Base-by-base conservation (phyloP, 2,113 vertebrate genomes). In the Gulo gulo region DNA sequence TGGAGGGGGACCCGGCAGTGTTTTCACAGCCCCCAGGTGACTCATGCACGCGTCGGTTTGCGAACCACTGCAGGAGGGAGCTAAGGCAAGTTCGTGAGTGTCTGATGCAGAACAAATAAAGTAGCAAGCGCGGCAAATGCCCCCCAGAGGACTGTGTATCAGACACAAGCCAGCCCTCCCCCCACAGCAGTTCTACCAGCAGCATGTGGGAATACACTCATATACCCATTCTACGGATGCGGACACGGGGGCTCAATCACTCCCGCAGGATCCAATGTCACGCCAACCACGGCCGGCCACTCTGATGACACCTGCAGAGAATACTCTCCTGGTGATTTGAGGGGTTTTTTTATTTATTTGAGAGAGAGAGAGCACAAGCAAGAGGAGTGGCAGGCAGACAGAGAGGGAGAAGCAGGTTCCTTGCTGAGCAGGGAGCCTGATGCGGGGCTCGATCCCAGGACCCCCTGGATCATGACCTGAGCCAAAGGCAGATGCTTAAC, bases 211-310 rank as follows among this genome's bases (percentile, higher is more conserved):
- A 79, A 24, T 11, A n/a, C n/a, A 39, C 16, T 12, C 23, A n/a
- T n/a, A 7, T 6, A 73, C 85, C 52, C 63, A 47, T 73, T 34
- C 36, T 8, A 45, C 0, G 8, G 93, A 63, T 13, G 36, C 34
- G 45, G 12, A 71, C 47, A 26, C 18, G 1, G 71, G 79, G 85
- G 87, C 23, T 42, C 69, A 39, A 42, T 24, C n/a, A 45, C 50
- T 78, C 34, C 39, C 21, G 1, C 24, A 11, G 59, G 59, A 8
- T 87, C 50, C 69, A 23, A 7, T 0, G n/a, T 71, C 71, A 45
- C 8, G 69, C 39, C 50, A 78, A 1, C 21, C 34, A 1, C 0
- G 10, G 47, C 26, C 1, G 0, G 59, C 18, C 71, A 4, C 52
- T 92, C 21, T 59, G 42, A 61, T 18, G 1, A 12, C 7, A 14